phyloP scores from a whole-genome alignment of 2,888 invertebrate genomes.

The Antheraea assamensis region DNA sequence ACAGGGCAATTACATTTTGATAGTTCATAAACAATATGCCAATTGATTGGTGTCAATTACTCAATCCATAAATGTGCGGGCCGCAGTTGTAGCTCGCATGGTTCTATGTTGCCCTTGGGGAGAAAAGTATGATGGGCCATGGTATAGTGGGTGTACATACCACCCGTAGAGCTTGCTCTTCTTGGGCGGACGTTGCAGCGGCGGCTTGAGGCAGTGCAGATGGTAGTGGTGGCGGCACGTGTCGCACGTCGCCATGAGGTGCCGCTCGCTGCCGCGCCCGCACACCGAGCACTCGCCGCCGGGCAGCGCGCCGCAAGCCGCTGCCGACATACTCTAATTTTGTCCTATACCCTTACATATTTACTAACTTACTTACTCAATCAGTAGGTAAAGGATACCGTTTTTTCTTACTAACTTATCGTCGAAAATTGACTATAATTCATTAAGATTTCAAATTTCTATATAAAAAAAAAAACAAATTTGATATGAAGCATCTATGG shows the following conservation, averaged over 20 bases:
- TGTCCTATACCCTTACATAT: neutral
- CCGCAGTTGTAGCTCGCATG: no score
- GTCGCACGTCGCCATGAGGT: conserved; percentile 96
- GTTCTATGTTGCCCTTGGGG: no score
- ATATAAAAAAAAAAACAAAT: no score
- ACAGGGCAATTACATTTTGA: no score
- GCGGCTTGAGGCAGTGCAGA: conserved; percentile 96
- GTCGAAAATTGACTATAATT: no score
- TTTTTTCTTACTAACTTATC: no score
- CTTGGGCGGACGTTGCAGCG: conserved; percentile 96
- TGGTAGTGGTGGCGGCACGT: conserved; percentile 96
- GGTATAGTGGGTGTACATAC: conserved; percentile 61
- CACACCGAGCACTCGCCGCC: conserved; percentile 93
- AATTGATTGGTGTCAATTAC: no score
- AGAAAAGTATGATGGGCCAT: no score
- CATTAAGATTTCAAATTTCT: no score
- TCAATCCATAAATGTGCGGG: no score
- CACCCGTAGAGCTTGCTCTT: conserved; percentile 97
- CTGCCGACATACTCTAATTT: conserved; percentile 27
- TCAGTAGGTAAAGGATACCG: neutral
- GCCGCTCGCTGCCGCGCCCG: conserved; percentile 93
- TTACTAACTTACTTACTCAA: neutral
- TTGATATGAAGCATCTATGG: no score
- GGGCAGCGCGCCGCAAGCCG: conserved; percentile 48
- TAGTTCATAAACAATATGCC: no score